Evolutionary conservation across 1,140 invertebrate species (phyloP).

Genomic region (Pachypeltis micranthus): DNA sequence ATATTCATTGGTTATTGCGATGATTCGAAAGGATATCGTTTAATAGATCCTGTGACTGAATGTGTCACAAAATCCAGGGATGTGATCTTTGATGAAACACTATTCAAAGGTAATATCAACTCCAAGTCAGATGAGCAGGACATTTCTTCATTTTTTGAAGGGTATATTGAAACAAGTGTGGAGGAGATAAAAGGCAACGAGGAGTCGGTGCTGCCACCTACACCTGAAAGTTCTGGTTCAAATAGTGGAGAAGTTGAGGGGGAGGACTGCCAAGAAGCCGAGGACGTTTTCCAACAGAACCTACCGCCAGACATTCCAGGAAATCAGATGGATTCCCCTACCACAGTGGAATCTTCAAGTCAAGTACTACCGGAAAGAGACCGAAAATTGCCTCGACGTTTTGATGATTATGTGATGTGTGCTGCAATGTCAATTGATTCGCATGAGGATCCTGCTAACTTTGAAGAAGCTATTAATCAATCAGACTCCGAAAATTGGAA

Average conservation of each 20-base stretch:
- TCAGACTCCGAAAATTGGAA: constrained; percentile 17
- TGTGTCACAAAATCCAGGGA: neutral
- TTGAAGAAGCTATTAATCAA: constrained; percentile 1
- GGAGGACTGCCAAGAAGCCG: neutral
- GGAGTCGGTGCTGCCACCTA: neutral
- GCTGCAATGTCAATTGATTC: no score
- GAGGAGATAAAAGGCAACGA: neutral
- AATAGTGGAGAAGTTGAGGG: neutral
- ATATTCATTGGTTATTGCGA: no score
- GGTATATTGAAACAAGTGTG: neutral
- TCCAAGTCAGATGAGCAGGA: neutral
- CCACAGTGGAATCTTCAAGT: neutral
- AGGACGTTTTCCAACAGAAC: neutral
- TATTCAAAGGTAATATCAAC: neutral
- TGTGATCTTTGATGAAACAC: neutral
- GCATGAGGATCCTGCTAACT: neutral
- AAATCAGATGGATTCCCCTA: neutral
- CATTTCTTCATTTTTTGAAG: neutral
- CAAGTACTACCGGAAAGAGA: neutral
- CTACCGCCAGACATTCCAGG: neutral
- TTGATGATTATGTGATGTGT: no score
- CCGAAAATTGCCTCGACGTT: neutral
- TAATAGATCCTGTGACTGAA: neutral
- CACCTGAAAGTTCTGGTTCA: neutral
- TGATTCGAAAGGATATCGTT: constrained; percentile 8